Base-by-base conservation (phyloP, 2,797 vertebrate species). In the Rallus crepitans region DNA sequence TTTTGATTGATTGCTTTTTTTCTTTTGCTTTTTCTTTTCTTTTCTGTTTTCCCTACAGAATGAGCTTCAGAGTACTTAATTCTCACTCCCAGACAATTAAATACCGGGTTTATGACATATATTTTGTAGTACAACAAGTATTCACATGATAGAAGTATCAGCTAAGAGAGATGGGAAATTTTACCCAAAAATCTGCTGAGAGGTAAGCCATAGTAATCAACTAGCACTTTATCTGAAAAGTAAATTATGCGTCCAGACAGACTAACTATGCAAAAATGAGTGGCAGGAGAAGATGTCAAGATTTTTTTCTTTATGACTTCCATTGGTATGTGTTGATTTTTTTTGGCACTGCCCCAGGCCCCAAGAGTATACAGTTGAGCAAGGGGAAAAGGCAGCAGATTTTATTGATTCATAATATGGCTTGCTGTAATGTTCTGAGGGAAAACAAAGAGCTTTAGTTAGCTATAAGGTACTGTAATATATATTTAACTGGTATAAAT, bases 361-460 rank as follows among this genome's bases (percentile, higher is more conserved):
- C 71, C 89, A 90, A 90, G 59, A 60, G 83, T 87, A 55, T 87
- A 61, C 40, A 68, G 47, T 42, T 73, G 52, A 91, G 90, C 17
- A 79, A 87, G 81, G 33, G 53, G 23, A 47, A 94, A 96, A 94
- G 89, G 88, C 77, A 95, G 71, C 63, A 82, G 80, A 89, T 92
- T 95, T 92, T 95, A 94, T 89, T 92, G 93, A 87, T 84, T 94
- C 81, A 83, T 94, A 95, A 90, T 88, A 94, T 42, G 81, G 39
- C 55, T 94, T 90, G 66, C 82, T 90, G 66, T 69, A 87, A 83
- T 73, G 57, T 87, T 90, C 81, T 69, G 56, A 70, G n/a, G 28
- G 56, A 91, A 96, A 94, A 96, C 86, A 96, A 96, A 94, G 84
- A 56, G 60, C 90, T 95, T 96, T 81, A 95, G 94, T 95, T 96